These are phyloP conservation scores for Drosophila busckii DNA, from an alignment of 1,140 invertebrate genomes.

Conservation along the genomic window DNA sequence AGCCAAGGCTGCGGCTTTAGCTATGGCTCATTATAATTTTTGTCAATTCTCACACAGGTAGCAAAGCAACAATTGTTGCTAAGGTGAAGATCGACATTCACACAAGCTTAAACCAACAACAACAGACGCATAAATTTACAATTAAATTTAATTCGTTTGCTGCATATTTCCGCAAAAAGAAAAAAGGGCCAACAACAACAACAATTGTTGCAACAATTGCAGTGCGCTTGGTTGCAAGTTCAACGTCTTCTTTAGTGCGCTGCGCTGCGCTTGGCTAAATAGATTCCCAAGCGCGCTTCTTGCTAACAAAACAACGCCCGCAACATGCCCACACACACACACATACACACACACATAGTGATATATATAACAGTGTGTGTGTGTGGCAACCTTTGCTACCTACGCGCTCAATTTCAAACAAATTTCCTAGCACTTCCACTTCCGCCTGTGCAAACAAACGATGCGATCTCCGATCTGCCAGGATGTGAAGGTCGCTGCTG, in stretches of 20 bases:
- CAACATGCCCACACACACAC: conserved; percentile 20
- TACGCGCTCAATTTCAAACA: conserved; percentile 19
- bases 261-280: conserved; percentile 51
- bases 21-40: conserved; percentile 67
- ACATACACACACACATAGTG: conserved; percentile 5
- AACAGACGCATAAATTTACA: conserved; percentile 68
- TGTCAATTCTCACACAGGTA: conserved; percentile 69
- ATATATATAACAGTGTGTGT: conserved; percentile 1
- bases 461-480: no score
- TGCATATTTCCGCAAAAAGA: conserved; percentile 61
- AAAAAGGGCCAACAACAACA: conserved; percentile 46
- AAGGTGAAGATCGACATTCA: conserved; percentile 70
- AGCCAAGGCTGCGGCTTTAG: conserved; percentile 15
- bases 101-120: conserved; percentile 4
- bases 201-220: conserved; percentile 25
- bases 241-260: conserved; percentile 72
- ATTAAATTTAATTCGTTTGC: conserved; percentile 72
- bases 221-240: conserved; percentile 55
- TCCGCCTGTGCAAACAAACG: conserved; percentile 15
- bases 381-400: conserved; percentile 1
- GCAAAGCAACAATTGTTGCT: conserved; percentile 22
- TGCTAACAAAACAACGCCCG: conserved; percentile 43
- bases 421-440: conserved; percentile 7
- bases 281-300: conserved; percentile 72
- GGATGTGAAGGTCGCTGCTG: conserved; percentile 62